Percentiles rank a stretch among this genome's conserved stretches.
These are phyloP conservation scores for Agriotes lineatus DNA, from an alignment of 2,888 invertebrate genomes.

Conservation along the genomic window DNA sequence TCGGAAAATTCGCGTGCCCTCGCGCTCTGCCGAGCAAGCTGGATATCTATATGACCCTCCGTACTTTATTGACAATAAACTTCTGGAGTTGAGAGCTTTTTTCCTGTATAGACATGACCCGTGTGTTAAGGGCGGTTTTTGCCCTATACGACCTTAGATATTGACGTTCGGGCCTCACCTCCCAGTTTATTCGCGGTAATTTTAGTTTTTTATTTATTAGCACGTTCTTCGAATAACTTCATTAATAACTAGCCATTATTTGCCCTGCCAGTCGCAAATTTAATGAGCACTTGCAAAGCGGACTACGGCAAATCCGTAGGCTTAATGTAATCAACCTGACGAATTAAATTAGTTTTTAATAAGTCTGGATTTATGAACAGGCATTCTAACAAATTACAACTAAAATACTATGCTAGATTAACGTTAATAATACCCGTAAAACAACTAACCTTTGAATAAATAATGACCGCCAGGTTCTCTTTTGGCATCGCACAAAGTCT, in stretches of 20 bases:
- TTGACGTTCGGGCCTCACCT: conserved; percentile 33
- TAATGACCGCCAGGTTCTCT: background rate
- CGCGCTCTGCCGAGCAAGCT: background rate
- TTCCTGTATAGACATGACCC: conserved; percentile 37
- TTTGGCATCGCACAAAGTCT: background rate
- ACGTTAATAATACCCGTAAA: background rate
- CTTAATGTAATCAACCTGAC: background rate
- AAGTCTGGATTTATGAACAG: conserved; percentile 5
- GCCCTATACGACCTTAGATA: conserved; percentile 26
- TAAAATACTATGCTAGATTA: background rate
- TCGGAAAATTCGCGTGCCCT: background rate
- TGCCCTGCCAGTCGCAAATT: background rate
- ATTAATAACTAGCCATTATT: conserved; percentile 16
- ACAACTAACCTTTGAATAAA: conserved; percentile 1
- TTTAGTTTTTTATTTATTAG: conserved; percentile 26
- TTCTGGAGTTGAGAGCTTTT: conserved; percentile 39
- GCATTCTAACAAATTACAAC: background rate
- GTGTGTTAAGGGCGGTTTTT: conserved; percentile 35
- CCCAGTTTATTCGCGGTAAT: conserved; percentile 23
- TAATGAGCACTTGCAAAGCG: background rate
- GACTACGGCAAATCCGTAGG: background rate
- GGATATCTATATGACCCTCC: conserved; percentile 20
- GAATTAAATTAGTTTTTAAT: conserved; percentile 23
- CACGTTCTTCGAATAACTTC: conserved; percentile 10
- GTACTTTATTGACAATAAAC: conserved; percentile 38